Evolutionary conservation across 2,113 vertebrate species (phyloP).

Genomic region (Dinomys branickii): DNA sequence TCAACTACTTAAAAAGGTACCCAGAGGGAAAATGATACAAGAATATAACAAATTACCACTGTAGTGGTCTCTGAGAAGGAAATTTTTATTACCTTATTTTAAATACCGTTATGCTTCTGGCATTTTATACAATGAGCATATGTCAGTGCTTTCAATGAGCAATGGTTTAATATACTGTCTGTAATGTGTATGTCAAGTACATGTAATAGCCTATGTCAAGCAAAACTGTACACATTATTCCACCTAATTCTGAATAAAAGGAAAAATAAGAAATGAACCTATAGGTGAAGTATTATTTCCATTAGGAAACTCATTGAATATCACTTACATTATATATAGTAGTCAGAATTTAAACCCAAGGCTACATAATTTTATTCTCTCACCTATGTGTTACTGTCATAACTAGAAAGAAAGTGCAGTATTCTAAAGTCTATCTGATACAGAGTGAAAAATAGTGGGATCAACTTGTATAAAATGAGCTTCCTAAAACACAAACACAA

Average conservation of each 20-base stretch:
- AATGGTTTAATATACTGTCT: neutral
- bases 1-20: constrained; percentile 15
- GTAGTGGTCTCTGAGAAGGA: neutral
- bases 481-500: constrained; percentile 45
- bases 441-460: neutral
- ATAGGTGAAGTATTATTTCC: neutral
- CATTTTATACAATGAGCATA: neutral
- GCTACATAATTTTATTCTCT: neutral
- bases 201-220: neutral
- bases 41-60: neutral
- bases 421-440: constrained; percentile 27
- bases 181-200: neutral
- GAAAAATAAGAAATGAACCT: neutral
- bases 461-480: neutral
- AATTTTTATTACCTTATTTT: constrained; percentile 6
- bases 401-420: neutral
- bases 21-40: neutral
- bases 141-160: neutral
- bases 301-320: neutral
- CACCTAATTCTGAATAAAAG: constrained; percentile 5
- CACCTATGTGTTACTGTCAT: neutral
- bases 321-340: neutral
- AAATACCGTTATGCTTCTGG: neutral
- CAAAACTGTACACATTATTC: neutral
- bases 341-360: neutral